A percentile compares a stretch with the other conserved stretches of the same genome.
phyloP scores from a whole-genome alignment of 1,140 invertebrate species.

The Diabrotica virgifera region DNA sequence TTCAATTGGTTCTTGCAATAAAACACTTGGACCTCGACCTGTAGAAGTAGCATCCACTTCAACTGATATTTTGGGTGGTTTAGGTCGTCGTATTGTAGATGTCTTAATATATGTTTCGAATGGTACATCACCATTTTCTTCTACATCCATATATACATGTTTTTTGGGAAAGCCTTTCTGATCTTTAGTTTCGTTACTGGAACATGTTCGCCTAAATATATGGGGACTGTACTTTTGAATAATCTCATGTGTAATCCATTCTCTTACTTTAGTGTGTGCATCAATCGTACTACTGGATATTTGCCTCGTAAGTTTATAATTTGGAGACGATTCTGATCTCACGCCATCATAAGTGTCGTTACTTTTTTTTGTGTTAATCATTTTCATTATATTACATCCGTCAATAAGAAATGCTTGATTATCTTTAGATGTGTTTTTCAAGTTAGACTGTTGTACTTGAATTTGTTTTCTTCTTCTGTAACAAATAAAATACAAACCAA shows the following conservation, averaged over 20 bases:
- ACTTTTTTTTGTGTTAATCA: slow-evolving; percentile 53
- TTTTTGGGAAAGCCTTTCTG: background rate
- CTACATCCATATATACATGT: background rate
- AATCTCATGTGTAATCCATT: slow-evolving; percentile 79
- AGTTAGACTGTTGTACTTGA: slow-evolving; percentile 53
- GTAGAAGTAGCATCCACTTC: slow-evolving; percentile 72
- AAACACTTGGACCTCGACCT: slow-evolving; percentile 65
- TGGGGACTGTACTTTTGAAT: slow-evolving; percentile 67
- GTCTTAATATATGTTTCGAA: slow-evolving; percentile 29
- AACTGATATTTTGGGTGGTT: slow-evolving; percentile 63
- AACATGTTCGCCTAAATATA: slow-evolving; percentile 42
- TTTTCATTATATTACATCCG: slow-evolving; percentile 57
- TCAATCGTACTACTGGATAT: slow-evolving; percentile 77
- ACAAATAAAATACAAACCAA: slow-evolving; percentile 74
- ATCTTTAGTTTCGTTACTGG: background rate
- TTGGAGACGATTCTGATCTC: slow-evolving; percentile 59
- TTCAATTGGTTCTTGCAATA: slow-evolving; percentile 74
- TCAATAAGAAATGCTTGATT: slow-evolving; percentile 29
- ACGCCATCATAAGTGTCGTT: slow-evolving; percentile 58
- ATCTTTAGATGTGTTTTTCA: slow-evolving; percentile 31
- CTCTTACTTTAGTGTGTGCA: slow-evolving; percentile 77
- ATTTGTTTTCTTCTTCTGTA: slow-evolving; percentile 41
- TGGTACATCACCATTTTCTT: slow-evolving; percentile 33
- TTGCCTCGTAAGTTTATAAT: slow-evolving; percentile 65
- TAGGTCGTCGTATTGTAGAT: slow-evolving; percentile 27